A percentile compares a stretch with the other conserved stretches of the same genome.
Conservation (phyloP, 23 tunicate species). For the Pegea sp. region DNA sequence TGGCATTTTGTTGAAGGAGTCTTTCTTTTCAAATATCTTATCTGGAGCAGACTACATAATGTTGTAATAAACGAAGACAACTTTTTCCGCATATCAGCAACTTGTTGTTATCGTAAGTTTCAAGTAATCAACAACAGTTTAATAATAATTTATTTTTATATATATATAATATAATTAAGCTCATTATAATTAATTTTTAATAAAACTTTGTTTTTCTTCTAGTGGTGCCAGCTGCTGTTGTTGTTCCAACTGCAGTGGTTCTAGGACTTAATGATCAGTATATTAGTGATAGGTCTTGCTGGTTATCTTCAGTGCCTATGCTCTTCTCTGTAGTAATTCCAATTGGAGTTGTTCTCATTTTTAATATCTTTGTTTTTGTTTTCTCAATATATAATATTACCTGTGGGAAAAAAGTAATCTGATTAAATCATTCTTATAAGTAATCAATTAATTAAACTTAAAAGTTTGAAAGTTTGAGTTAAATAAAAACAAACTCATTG, state of each 20-base stretch:
- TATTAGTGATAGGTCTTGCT: slow-evolving; percentile 50
- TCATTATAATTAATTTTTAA: too few relatives aligned
- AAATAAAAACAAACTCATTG: too few relatives aligned
- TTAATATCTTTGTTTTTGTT: slow-evolving; percentile 27
- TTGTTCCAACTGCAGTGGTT: slow-evolving; percentile 9
- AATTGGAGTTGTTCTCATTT: slow-evolving; percentile 22
- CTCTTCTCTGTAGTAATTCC: slow-evolving; percentile 46
- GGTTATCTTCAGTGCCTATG: slow-evolving; percentile 22
- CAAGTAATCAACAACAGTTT: too few relatives aligned
- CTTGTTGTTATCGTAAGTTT: slow-evolving; percentile 35
- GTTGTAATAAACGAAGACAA: slow-evolving; percentile 7
- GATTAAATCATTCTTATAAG: too few relatives aligned
- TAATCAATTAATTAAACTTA: too few relatives aligned
- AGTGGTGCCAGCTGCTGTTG: slow-evolving; percentile 29
- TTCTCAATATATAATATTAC: slow-evolving; percentile 45
- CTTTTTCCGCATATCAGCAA: slow-evolving; percentile 11
- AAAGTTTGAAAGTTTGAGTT: too few relatives aligned
- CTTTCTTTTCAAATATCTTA: slow-evolving; percentile 33
- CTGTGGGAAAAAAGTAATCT: slow-evolving; percentile 27
- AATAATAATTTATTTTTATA: too few relatives aligned
- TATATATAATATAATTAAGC: too few relatives aligned
- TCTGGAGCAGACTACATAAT: slow-evolving; percentile 4
- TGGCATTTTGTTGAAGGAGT: slow-evolving; percentile 65
- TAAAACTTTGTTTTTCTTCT: background rate
- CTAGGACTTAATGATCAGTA: slow-evolving; percentile 4